phyloP scores from a whole-genome alignment of 2,888 invertebrate genomes.

The Drosophila pseudotalamancana region DNA sequence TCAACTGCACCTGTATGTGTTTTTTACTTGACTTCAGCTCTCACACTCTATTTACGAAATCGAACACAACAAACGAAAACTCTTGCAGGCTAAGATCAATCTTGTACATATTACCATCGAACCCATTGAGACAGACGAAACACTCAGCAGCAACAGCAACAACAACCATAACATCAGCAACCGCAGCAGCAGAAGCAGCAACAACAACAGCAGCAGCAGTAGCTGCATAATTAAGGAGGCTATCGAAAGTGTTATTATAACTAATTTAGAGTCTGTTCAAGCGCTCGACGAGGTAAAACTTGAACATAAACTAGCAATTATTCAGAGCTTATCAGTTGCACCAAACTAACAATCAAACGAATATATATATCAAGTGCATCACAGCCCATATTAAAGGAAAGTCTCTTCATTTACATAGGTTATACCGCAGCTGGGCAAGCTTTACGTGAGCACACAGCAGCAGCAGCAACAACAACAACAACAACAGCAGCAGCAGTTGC shows the following conservation, averaged over 20 bases:
- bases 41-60: conserved; percentile 6
- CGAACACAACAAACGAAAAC: conserved; percentile 29
- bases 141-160: conserved; percentile 30
- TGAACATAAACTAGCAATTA: conserved; percentile 33
- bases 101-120: conserved; percentile 83
- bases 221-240: conserved; percentile 25
- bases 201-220: conserved; percentile 31
- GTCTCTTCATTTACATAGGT: conserved; percentile 39
- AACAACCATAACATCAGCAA: conserved; percentile 45
- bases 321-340: conserved; percentile 55
- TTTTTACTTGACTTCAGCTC: not conserved
- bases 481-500: conserved; percentile 69
- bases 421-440: conserved; percentile 70
- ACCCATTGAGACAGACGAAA: conserved; percentile 67
- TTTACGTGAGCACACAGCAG: conserved; percentile 63
- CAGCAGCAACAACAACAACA: conserved; percentile 66
- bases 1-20: conserved; percentile 46
- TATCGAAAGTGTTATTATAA: conserved; percentile 63
- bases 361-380: no score
- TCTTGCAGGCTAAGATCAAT: conserved; percentile 83
- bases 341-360: conserved; percentile 7
- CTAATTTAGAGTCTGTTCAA: conserved; percentile 55
- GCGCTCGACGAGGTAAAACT: conserved; percentile 59
- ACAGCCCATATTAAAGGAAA: no score
- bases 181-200: conserved; percentile 34